A percentile compares a stretch with the other conserved stretches of the same genome.
Conservation (phyloP, 2,888 invertebrate species). For the Nomada flava region DNA sequence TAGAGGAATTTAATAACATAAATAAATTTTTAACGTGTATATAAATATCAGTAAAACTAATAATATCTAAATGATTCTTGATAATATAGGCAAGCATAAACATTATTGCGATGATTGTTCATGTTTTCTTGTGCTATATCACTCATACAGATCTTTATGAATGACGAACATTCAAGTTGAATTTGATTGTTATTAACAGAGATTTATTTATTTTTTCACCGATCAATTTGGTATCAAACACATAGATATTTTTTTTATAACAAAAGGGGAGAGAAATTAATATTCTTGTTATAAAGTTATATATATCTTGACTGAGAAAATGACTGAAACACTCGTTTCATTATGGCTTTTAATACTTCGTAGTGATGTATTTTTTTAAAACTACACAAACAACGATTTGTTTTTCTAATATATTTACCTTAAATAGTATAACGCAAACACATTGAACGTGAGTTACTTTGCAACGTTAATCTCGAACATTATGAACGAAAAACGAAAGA, state of each 20-base stretch:
- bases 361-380: slow-evolving; percentile 24
- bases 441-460: slow-evolving; percentile 12
- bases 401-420: slow-evolving; percentile 32
- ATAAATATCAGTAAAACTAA: slow-evolving; percentile 49
- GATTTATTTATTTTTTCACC: slow-evolving; percentile 70
- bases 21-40: slow-evolving; percentile 47
- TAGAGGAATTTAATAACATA: slow-evolving; percentile 28
- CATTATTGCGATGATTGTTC: slow-evolving; percentile 57
- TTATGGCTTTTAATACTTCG: slow-evolving; percentile 35
- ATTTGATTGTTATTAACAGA: slow-evolving; percentile 67
- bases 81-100: slow-evolving; percentile 25
- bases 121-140: slow-evolving; percentile 49
- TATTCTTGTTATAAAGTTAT: slow-evolving; percentile 60
- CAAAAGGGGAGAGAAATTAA: slow-evolving; percentile 35
- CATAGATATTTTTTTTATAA: slow-evolving; percentile 53
- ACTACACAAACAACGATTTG: slow-evolving; percentile 24
- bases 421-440: slow-evolving; percentile 14
- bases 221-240: slow-evolving; percentile 51
- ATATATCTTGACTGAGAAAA: slow-evolving; percentile 54
- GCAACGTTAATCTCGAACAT: slow-evolving; percentile 17
- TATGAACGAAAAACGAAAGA: background rate
- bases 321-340: slow-evolving; percentile 50
- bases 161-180: slow-evolving; percentile 57
- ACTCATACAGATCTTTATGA: slow-evolving; percentile 44
- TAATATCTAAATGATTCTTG: slow-evolving; percentile 28